Evolutionary conservation across 2,113 vertebrate genomes (phyloP), one percentile per base, ranked within the genome.

Genomic region (Dasyornis broadbenti): DNA sequence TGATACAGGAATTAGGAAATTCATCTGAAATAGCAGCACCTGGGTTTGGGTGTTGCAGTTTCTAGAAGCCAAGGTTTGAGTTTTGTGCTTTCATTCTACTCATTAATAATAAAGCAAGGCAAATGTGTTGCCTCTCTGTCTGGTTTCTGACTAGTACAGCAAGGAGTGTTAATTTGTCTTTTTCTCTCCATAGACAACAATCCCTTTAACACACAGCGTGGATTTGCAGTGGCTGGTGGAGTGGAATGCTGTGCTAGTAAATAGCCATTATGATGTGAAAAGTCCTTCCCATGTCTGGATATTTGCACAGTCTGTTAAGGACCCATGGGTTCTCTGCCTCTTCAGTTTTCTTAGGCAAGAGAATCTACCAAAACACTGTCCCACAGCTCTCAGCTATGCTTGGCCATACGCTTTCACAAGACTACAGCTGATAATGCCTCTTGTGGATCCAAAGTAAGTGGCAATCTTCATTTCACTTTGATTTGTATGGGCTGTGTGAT

Each of bases 221-320:
- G 99, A 99, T 95, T 98, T 99, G 28, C 99, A 99, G 97, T 99
- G 99, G 99, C 87, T 99, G 97, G 99, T 99, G 91, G 99, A 99
- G 86, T 99, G 99, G 99, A 99, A 98, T 15, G 99, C 99, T 4
- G 98, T 99, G 40, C 97, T 99, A 91, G 99, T 99, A 68, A 99
- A 99, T 89, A 99, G 99, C 94, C 98, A 99, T 80, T 99, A 99
- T 5, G 99, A 99, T 30, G 99, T 99, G 73, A 99, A 99, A 98
- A 99, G 99, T 92, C 99, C 99, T 61, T 99, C 99, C 88, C 99
- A 99, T 12, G 99, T 99, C 64, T 99, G 99, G 99, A 99, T 99
- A 97, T 99, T 99, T 35, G 98, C 99, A 72, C 99, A 99, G 95
- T 99, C 99, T 0, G 97, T 99, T 86, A 99, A 99, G 96, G 99